Percentiles rank a stretch among this genome's conserved stretches.
phyloP scores from a whole-genome alignment of 2,113 vertebrate genomes.

The Pseudolaguvia tuberculata region DNA sequence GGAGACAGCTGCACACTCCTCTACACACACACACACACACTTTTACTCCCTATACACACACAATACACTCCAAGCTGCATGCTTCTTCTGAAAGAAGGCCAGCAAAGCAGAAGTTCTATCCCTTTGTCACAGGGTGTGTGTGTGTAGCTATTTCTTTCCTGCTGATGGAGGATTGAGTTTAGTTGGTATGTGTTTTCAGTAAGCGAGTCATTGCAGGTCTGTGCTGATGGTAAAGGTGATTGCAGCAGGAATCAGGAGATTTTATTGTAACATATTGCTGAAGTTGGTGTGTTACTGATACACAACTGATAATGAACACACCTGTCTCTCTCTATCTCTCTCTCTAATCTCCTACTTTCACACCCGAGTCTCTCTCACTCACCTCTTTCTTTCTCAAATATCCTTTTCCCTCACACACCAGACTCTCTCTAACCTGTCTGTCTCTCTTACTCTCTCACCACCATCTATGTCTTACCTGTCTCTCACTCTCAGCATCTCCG shows the following conservation, averaged over 20 bases:
- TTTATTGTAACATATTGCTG: not conserved
- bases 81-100: slow-evolving; percentile 15
- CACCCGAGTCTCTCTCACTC: too few relatives aligned
- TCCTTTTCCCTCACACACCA: too few relatives aligned
- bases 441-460: too few relatives aligned
- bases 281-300: not conserved
- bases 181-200: not conserved
- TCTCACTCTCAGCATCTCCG: too few relatives aligned
- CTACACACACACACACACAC: slow-evolving; percentile 9
- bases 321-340: too few relatives aligned
- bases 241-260: not conserved
- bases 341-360: too few relatives aligned
- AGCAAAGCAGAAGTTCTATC: slow-evolving; percentile 31
- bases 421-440: too few relatives aligned
- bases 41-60: not conserved
- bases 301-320: not conserved
- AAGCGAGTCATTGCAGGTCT: slow-evolving; percentile 6
- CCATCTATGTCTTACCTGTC: too few relatives aligned
- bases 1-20: slow-evolving; percentile 20
- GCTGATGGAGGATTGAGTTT: not conserved
- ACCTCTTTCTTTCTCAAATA: too few relatives aligned
- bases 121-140: slow-evolving; percentile 8
- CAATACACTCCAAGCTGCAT: slow-evolving; percentile 25
- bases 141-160: not conserved
- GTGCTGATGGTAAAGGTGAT: not conserved